These are phyloP conservation scores for Drosophila ficusphila DNA, from an alignment of 1,140 invertebrate species.

Conservation along the genomic window DNA sequence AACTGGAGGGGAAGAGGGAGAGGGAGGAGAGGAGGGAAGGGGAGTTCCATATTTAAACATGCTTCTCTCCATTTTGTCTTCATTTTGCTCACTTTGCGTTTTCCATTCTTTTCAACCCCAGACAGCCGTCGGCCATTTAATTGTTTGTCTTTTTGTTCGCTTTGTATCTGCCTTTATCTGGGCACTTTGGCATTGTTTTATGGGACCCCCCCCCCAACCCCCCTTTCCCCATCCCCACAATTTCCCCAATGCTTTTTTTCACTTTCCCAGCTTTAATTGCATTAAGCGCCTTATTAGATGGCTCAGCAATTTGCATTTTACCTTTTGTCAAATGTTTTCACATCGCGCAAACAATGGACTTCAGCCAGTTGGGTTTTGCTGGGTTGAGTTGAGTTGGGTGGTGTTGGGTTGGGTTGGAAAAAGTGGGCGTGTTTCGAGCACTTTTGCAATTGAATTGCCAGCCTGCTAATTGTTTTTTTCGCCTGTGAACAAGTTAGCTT, in stretches of 20 bases:
- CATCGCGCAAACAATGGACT: conserved; percentile 20
- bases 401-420: not conserved
- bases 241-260: not conserved
- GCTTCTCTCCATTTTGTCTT: conserved; percentile 19
- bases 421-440: not conserved
- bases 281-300: conserved; percentile 72
- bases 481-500: conserved; percentile 8
- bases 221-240: not conserved
- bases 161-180: conserved; percentile 67
- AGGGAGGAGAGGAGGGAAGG: no score
- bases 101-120: conserved; percentile 24
- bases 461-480: conserved; percentile 11
- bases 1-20: no score
- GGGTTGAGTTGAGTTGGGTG: no score
- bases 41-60: conserved; percentile 66
- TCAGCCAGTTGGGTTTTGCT: no score
- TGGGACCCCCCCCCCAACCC: no score
- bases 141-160: conserved; percentile 58
- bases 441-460: conserved; percentile 26
- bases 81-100: conserved; percentile 70
- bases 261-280: conserved; percentile 48
- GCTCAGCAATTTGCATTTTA: conserved; percentile 65
- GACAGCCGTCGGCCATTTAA: conserved; percentile 60
- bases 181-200: conserved; percentile 73
- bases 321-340: conserved; percentile 59